Evolutionary conservation across 2,797 vertebrate genomes (phyloP), one percentile per base, ranked within the genome.

Genomic region (Amazona ochrocephala): DNA sequence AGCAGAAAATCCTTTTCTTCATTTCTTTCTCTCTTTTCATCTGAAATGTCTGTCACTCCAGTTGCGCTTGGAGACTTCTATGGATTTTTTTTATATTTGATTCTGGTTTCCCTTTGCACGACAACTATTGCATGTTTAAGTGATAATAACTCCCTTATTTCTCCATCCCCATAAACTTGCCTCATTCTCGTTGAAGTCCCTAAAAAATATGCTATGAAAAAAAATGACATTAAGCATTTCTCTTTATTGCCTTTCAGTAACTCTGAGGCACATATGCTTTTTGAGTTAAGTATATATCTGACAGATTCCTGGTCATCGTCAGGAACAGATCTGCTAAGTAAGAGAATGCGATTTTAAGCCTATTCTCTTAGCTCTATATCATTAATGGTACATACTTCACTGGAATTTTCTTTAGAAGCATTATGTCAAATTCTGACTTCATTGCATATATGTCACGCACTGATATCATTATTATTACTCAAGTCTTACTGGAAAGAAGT

Each of bases 371-470:
- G 37, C 66, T 96, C 90, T 78, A 16, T 89, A 84, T 88, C 64
- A 53, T 75, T 93, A 87, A 84, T 64, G 66, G 58, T 78, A 32
- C 53, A 83, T 50, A 80, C 79, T 94, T 89, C 73, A 66, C 39
- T 42, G 60, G 60, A 72, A 91, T 44, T 86, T 92, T 92, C 83
- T 90, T 88, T 64, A 84, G 87, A 81, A 83, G 44, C 66, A 53
- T 92, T 92, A 78, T 92, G 79, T 88, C 82, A 90, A 79, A 94
- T 77, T 79, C 87, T 96, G 92, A 91, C 94, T 97, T 93, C 94
- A 91, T 23, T 96, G 89, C 94, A 94, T 68, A 89, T 95, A 76
- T 86, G 95, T 94, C 95, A 95, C 45, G 1, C 73, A 30, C 58
- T 83, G 80, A 95, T 87, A 83, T 94, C 81, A 89, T 81, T 95